Evolutionary conservation across 2,797 vertebrate genomes (phyloP).

Genomic region (Alosa sapidissima): DNA sequence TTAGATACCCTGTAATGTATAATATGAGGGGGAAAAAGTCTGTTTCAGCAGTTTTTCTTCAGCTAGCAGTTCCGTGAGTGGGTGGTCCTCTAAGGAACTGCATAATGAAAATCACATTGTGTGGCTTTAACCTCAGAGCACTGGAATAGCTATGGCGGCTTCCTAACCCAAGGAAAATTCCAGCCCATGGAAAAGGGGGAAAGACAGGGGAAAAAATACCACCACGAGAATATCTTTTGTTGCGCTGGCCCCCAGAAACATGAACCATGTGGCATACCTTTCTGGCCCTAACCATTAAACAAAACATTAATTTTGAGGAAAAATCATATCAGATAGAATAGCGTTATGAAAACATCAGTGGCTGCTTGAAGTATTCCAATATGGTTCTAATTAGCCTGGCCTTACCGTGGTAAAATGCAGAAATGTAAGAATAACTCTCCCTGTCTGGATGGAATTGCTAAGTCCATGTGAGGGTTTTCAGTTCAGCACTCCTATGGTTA

Average conservation of each 20-base stretch:
- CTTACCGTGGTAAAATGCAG: background rate
- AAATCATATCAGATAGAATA: conserved; percentile 24
- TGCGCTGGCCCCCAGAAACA: conserved; percentile 30
- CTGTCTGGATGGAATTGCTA: background rate
- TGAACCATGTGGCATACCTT: conserved; percentile 10
- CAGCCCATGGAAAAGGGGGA: conserved; percentile 58
- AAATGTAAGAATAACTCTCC: conserved; percentile 12
- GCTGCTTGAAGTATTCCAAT: conserved; percentile 22
- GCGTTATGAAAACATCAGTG: conserved; percentile 14
- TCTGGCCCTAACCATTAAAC: conserved; percentile 26
- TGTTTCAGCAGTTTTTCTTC: conserved; percentile 43
- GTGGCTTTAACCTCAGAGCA: conserved; percentile 59
- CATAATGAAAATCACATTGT: conserved; percentile 72
- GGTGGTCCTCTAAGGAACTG: conserved; percentile 66
- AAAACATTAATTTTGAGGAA: conserved; percentile 33
- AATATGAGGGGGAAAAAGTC: conserved; percentile 47
- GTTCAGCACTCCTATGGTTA: conserved; percentile 1
- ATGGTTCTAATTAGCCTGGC: conserved; percentile 13
- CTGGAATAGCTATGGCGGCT: conserved; percentile 54
- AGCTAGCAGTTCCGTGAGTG: conserved; percentile 49
- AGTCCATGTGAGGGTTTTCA: background rate
- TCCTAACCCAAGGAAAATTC: conserved; percentile 58
- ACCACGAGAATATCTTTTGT: conserved; percentile 39
- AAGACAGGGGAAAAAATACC: conserved; percentile 57
- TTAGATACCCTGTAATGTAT: conserved; percentile 33